These are phyloP conservation scores for Zaprionus lachaisei DNA, from an alignment of 1,140 invertebrate genomes.

Conservation along the genomic window DNA sequence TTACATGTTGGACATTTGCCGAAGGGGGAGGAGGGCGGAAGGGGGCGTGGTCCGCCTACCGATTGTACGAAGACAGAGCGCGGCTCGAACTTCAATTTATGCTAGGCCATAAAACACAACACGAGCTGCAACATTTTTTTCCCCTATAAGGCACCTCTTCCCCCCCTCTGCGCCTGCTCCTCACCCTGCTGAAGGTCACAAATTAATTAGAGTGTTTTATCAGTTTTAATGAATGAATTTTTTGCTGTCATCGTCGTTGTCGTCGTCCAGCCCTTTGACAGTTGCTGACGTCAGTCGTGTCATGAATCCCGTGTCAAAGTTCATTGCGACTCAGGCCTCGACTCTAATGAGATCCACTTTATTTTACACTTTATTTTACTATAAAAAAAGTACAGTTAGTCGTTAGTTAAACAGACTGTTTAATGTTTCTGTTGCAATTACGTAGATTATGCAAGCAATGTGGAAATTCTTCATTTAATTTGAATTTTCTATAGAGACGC, in stretches of 20 bases:
- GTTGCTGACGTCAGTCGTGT: slow-evolving; percentile 35
- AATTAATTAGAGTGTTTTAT: slow-evolving; percentile 57
- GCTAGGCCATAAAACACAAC: slow-evolving; percentile 39
- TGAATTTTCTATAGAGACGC: neutral
- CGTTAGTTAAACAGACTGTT: neutral
- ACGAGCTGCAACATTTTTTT: slow-evolving; percentile 5
- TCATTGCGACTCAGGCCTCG: slow-evolving; percentile 33
- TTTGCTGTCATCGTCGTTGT: neutral
- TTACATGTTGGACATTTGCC: slow-evolving; percentile 37
- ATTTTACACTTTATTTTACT: slow-evolving; percentile 12
- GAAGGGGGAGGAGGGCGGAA: neutral
- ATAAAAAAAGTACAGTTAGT: slow-evolving; percentile 6
- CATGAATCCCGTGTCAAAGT: slow-evolving; percentile 41
- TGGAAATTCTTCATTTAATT: neutral
- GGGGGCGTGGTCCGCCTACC: slow-evolving; percentile 9
- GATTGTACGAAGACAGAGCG: too few species aligned
- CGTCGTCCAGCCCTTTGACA: slow-evolving; percentile 1
- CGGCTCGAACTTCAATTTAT: slow-evolving; percentile 49
- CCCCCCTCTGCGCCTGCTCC: neutral
- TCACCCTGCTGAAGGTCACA: slow-evolving; percentile 37
- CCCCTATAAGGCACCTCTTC: neutral
- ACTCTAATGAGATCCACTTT: slow-evolving; percentile 41
- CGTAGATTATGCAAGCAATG: neutral
- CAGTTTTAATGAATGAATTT: slow-evolving; percentile 42
- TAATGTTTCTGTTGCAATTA: neutral